phyloP scores from a whole-genome alignment of 2,888 invertebrate species.

The Osmoderma eremita region DNA sequence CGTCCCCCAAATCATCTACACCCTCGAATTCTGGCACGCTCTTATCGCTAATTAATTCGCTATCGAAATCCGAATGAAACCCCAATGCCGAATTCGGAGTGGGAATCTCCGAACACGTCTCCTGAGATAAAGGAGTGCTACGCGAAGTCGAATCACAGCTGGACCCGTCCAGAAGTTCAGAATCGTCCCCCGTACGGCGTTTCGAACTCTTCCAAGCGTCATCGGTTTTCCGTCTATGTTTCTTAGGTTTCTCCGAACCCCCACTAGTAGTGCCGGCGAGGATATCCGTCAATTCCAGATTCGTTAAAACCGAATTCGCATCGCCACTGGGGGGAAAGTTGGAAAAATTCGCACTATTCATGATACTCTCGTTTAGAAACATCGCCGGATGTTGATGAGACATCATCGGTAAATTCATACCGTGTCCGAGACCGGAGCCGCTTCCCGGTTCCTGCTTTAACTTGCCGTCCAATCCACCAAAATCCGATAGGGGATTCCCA shows the following conservation, averaged over 20 bases:
- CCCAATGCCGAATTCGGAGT: conserved; percentile 68
- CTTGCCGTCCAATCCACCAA: conserved; percentile 59
- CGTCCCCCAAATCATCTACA: conserved; percentile 68
- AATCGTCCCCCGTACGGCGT: conserved; percentile 67
- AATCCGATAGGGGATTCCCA: conserved; percentile 64
- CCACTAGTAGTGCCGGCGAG: conserved; percentile 51
- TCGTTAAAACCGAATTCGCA: conserved; percentile 53
- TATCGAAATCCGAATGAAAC: conserved; percentile 72
- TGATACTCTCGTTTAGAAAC: conserved; percentile 61
- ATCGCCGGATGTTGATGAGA: conserved; percentile 58
- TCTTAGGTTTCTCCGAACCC: conserved; percentile 60
- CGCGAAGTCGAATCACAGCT: conserved; percentile 72
- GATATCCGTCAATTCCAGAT: conserved; percentile 60
- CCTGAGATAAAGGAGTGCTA: conserved; percentile 66
- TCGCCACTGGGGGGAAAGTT: conserved; percentile 56
- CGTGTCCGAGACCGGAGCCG: conserved; percentile 54
- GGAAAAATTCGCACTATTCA: conserved; percentile 60
- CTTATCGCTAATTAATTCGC: conserved; percentile 67
- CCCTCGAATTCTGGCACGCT: conserved; percentile 69
- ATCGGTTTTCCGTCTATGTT: conserved; percentile 68
- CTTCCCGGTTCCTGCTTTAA: conserved; percentile 62
- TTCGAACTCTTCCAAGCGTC: conserved; percentile 70
- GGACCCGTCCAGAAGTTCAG: conserved; percentile 72
- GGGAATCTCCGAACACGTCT: conserved; percentile 64
- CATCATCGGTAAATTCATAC: conserved; percentile 53